Base-by-base conservation (phyloP, 2,797 vertebrate species). In the Enteromius treurensis region DNA sequence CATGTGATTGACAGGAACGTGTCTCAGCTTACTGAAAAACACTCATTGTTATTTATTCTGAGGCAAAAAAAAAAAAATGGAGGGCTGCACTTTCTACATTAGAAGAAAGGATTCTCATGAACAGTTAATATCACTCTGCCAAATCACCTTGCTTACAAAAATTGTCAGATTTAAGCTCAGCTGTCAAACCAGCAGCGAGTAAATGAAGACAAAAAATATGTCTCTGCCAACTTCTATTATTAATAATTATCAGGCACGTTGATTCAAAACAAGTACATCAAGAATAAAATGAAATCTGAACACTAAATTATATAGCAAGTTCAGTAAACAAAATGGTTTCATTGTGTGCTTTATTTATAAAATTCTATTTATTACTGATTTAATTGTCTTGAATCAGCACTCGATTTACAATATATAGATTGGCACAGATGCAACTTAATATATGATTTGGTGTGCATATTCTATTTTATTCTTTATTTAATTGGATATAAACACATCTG, bases 121-220 rank as follows among this genome's bases (percentile, higher is more conserved):
- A 80, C 42, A 64, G 64, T 47, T 75, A 70, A 49, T 69, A 77
- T 81, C 60, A 76, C 81, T 82, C 70, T 74, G 70, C 64, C 19
- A 77, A 40, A 26, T 32, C n/a, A 53, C 34, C 23, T n/a, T 37
- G 9, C 58, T 77, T 23, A 40, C 26, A 49, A 37, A 26, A 75
- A 64, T 11, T 2, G n/a, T 60, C 29, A 62, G 69, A 67, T 58
- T 71, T 37, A 37, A 81, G 23, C 73, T 80, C 51, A 40, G 81
- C 71, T 68, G 68, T 82, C 65, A 67, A 84, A 79, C 51, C 11
- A 67, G 79, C 45, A 76, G 53, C 55, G 60, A 49, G 29, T 26
- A 81, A 60, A 71, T 45, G n/a, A 75, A 34, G 19, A 29, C 23
- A 65, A 75, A 77, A 62, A 37, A 42, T 17, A 19, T 9, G 40